Evolutionary conservation across 53 echinoderm and acorn worm genomes (phyloP).

Genomic region (Crossaster papposus): DNA sequence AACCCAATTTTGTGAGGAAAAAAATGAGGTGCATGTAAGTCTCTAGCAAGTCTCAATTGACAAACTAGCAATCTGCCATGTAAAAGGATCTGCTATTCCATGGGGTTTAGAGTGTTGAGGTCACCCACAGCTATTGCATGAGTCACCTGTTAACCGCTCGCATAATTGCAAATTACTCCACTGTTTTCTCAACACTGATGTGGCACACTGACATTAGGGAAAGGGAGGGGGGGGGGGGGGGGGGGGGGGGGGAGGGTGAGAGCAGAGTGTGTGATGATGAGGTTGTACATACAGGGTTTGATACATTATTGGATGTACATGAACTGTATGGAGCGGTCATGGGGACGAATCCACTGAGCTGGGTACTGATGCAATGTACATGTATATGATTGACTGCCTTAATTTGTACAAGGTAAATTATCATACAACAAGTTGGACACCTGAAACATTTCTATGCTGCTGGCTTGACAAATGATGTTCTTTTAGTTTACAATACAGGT

Average conservation of each 20-base stretch:
- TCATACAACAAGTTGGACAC: not conserved
- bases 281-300: not conserved
- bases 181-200: not conserved
- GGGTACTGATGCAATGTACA: too few relatives aligned
- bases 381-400: not conserved
- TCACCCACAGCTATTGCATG: not conserved
- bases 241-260: not conserved
- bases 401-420: not conserved
- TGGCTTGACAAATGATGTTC: not conserved
- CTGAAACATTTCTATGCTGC: not conserved
- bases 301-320: slow-evolving; percentile 9
- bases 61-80: not conserved
- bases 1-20: not conserved
- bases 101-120: not conserved
- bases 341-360: not conserved
- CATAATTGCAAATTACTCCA: slow-evolving; percentile 63
- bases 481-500: not conserved
- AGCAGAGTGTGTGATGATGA: not conserved
- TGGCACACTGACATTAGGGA: slow-evolving; percentile 20
- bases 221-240: not conserved
- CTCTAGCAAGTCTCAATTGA: too few relatives aligned
- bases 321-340: not conserved
- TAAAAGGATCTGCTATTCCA: not conserved
- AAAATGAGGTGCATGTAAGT: not conserved
- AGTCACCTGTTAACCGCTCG: slow-evolving; percentile 62